Evolutionary conservation across 2,888 invertebrate species (phyloP).

Genomic region (Rhimphoctona megacephalus): DNA sequence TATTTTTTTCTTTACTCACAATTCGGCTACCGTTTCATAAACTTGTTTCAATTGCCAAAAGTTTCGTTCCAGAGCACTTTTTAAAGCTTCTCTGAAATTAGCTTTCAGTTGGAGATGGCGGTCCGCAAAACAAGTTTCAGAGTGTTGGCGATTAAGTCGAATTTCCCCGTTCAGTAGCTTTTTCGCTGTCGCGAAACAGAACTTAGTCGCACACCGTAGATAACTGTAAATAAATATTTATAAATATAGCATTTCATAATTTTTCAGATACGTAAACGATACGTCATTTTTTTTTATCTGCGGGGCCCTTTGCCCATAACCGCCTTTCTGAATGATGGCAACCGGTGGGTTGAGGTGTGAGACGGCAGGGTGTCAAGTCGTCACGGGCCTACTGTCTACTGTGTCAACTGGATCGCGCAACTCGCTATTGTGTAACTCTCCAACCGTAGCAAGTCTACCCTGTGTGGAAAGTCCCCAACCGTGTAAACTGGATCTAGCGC

Average conservation of each 20-base stretch:
- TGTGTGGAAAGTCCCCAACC: too few species aligned
- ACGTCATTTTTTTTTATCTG: too few species aligned
- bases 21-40: constrained; percentile 22
- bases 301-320: too few species aligned
- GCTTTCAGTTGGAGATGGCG: background rate
- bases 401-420: too few species aligned
- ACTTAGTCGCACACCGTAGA: constrained; percentile 8
- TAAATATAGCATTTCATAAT: background rate
- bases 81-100: constrained; percentile 14
- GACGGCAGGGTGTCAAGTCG: too few species aligned
- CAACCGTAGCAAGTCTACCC: too few species aligned
- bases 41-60: constrained; percentile 18
- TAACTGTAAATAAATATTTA: constrained; percentile 12
- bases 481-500: too few species aligned
- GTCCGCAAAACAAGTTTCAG: constrained; percentile 9
- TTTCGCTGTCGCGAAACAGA: constrained; percentile 28
- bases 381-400: too few species aligned
- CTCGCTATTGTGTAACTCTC: too few species aligned
- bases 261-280: too few species aligned
- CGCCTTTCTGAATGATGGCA: too few species aligned
- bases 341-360: too few species aligned
- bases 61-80: constrained; percentile 14
- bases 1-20: constrained; percentile 10
- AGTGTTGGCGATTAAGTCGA: background rate
- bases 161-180: constrained; percentile 10